Evolutionary conservation across 2,797 vertebrate genomes (phyloP), one percentile per base, ranked within the genome.

Genomic region (Margarornis squamiger): DNA sequence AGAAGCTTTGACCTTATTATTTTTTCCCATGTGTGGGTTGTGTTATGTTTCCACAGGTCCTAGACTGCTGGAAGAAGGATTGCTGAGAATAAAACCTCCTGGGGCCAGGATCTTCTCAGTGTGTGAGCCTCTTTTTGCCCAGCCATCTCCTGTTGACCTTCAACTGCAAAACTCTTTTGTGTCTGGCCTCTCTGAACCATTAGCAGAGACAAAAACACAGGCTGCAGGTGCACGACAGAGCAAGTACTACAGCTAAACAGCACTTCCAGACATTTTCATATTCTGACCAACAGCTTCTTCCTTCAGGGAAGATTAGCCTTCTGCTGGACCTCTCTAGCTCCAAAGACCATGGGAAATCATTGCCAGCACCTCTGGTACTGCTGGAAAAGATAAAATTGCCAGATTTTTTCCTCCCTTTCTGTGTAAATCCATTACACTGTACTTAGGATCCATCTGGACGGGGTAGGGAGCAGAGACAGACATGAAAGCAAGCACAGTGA

Each of bases 1-100:
- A 95, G 81, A 95, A 90, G 88, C 65, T 96, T 95, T 95, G 90
- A 94, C 94, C 95, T 95, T 93, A 95, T 94, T 96, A 90, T 86
- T 94, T 95, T 91, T 91, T 34, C 58, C 68, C 65, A 29, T 22
- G 43, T 72, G 71, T 65, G 77, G 58, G 77, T 34, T 92, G 49
- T 54, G 52, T 93, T 84, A 62, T 49, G 20, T 77, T 87, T 89
- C 82, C 74, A 82, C 63, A 71, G 49, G 63, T 94, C 72, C 59
- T 45, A 67, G 88, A 30, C 27, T 87, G 41, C 38, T 68, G 46
- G n/a, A 90, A 80, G 55, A 48, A 73, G 14, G 41, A 67, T 1
- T 77, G 52, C 43, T 70, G 75, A 92, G 80, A 74, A 87, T 38
- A 68, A 86, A 87, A 79, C 19, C 49, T 59, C 54, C 36, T 12